Evolutionary conservation across 2,888 invertebrate species (phyloP).

Genomic region (Operophtera brumata): DNA sequence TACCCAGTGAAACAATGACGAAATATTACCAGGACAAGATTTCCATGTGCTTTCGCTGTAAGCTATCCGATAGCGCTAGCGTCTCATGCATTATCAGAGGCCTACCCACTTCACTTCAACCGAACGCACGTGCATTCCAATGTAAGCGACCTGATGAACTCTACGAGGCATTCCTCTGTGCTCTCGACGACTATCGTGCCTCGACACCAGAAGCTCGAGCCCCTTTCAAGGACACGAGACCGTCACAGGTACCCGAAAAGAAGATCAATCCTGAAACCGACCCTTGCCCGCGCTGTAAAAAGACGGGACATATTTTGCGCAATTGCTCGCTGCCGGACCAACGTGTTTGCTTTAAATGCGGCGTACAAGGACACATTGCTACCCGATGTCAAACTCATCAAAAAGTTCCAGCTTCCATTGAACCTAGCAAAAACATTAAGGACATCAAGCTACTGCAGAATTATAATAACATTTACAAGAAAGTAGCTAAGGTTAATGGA

Average conservation of each 20-base stretch:
- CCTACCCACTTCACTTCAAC: conserved; percentile 22
- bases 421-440: not conserved
- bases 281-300: not conserved
- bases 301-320: not conserved
- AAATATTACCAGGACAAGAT: conserved; percentile 43
- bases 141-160: too few relatives aligned
- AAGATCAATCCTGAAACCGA: not conserved
- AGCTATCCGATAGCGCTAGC: conserved; percentile 30
- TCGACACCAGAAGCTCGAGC: too few relatives aligned
- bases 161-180: too few relatives aligned
- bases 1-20: conserved; percentile 26
- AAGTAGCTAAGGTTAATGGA: conserved; percentile 29
- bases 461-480: conserved; percentile 13
- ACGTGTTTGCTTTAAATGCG: not conserved
- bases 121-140: too few relatives aligned
- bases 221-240: too few relatives aligned
- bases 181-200: too few relatives aligned
- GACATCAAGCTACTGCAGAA: not conserved
- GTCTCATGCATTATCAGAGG: conserved; percentile 39
- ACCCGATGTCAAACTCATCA: too few relatives aligned
- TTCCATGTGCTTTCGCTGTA: conserved; percentile 38
- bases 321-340: not conserved
- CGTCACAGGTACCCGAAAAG: not conserved
- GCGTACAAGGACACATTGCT: too few relatives aligned
- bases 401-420: not conserved